phyloP scores from a whole-genome alignment of 2,113 vertebrate species.

The Chionis minor region DNA sequence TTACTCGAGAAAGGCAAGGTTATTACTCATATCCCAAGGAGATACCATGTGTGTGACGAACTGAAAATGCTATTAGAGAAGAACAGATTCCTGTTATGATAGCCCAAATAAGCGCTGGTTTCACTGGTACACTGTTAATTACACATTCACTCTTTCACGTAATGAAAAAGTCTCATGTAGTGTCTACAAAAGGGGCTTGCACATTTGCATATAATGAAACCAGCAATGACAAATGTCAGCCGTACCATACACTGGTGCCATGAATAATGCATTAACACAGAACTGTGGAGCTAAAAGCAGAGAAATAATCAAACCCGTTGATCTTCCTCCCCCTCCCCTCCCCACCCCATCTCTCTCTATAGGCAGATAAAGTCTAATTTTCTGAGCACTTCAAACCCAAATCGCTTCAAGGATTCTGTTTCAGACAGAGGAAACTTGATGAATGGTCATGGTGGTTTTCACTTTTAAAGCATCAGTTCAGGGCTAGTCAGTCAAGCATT shows the following conservation, averaged over 20 bases:
- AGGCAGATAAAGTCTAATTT: background rate
- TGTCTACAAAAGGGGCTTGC: background rate
- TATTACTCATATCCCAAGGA: conserved; percentile 18
- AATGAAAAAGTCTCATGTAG: background rate
- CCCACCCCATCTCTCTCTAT: background rate
- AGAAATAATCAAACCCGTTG: background rate
- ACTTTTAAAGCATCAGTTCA: background rate
- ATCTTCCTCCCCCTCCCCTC: background rate
- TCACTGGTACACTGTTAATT: conserved; percentile 11
- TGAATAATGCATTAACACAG: conserved; percentile 45
- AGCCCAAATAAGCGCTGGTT: background rate
- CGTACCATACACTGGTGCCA: background rate
- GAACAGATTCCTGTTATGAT: conserved; percentile 20
- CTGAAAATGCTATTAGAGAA: conserved; percentile 31
- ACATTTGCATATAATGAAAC: conserved; percentile 49
- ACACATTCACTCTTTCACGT: conserved; percentile 6
- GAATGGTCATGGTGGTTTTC: background rate
- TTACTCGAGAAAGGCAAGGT: background rate
- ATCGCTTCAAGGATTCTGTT: background rate
- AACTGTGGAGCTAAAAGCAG: background rate
- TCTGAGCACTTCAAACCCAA: conserved; percentile 1
- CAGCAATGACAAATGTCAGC: conserved; percentile 43
- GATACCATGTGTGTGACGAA: background rate
- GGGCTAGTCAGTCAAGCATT: background rate
- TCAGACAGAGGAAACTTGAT: background rate